Percentiles rank a stretch among this genome's conserved stretches.
These are phyloP conservation scores for Eristalis tenax DNA, from an alignment of 2,888 invertebrate species.

Conservation along the genomic window DNA sequence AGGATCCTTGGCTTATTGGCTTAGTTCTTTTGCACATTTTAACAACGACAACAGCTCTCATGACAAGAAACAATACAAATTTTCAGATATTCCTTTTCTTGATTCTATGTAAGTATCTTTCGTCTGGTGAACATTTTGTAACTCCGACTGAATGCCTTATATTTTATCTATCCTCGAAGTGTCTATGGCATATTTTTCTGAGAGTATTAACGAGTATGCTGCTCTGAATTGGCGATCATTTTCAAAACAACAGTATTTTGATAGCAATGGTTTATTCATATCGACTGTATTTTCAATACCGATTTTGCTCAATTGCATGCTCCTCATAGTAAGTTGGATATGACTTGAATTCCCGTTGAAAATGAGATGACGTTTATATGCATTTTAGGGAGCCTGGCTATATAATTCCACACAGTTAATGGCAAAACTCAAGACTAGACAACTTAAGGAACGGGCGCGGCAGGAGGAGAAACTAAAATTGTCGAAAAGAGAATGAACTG, in stretches of 20 bases:
- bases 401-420: slow-evolving; percentile 94
- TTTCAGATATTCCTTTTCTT: slow-evolving; percentile 93
- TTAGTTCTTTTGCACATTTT: slow-evolving; percentile 89
- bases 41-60: slow-evolving; percentile 89
- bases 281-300: slow-evolving; percentile 97
- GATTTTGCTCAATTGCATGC: slow-evolving; percentile 94
- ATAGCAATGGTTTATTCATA: slow-evolving; percentile 95
- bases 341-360: neutral
- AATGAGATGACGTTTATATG: neutral
- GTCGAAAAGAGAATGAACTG: slow-evolving; percentile 36
- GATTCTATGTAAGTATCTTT: slow-evolving; percentile 86
- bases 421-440: slow-evolving; percentile 91
- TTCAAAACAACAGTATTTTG: slow-evolving; percentile 96
- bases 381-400: slow-evolving; percentile 90
- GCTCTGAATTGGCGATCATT: slow-evolving; percentile 93
- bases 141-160: neutral
- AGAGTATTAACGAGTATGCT: slow-evolving; percentile 94
- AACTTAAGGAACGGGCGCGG: slow-evolving; percentile 87
- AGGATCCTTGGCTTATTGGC: slow-evolving; percentile 92
- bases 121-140: neutral
- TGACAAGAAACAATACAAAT: slow-evolving; percentile 92
- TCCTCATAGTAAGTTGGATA: slow-evolving; percentile 91
- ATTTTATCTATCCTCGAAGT: slow-evolving; percentile 83
- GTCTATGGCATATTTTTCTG: slow-evolving; percentile 92
- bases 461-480: slow-evolving; percentile 78